Base-by-base conservation (phyloP, 2,888 invertebrate species). In the Agonopterix subpropinquella region DNA sequence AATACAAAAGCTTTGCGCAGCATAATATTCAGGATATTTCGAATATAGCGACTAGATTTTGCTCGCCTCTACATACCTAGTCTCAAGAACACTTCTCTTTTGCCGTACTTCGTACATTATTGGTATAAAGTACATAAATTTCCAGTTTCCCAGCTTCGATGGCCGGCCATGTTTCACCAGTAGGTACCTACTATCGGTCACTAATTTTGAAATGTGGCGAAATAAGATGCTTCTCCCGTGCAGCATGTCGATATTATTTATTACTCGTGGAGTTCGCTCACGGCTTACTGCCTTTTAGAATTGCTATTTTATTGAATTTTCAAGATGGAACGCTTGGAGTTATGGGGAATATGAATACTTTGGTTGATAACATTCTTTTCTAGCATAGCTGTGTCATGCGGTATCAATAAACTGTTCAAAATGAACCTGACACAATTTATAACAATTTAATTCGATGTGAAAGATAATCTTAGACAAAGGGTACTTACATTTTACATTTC, bases 131-230 rank as follows among this genome's bases (percentile, higher is more conserved):
- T 28, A 28, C 28, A 28, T 28, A 28, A 28, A 28, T 28, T 28
- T 28, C 28, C 28, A 28, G 28, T 28, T 28, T 28, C 28, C 7
- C 28, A 28, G 28, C 8, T 43, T 18, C 47, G 47, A 47, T 47
- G 47, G 47, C 10, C 47, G 47, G 36, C 47, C 10, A 43, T 47
- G 47, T 43, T 47, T 47, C 43, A 47, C 43, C 18, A 43, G 43
- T 43, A 45, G 28, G 47, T 49, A 52, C 36, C 47, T 28, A 41
- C 47, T 48, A 53, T 55, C 55, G 52, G 50, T 47, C 50, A 53
- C 55, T 55, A 55, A 55, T 55, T 55, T 53, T 55, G 55, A 55
- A 55, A 55, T 53, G 55, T 55, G 52, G 55, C 53, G 53, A 53
- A 55, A 52, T 55, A 52, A 52, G 53, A 53, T 37, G 13, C 47